Evolutionary conservation across 2,113 vertebrate genomes (phyloP).

Genomic region (Mesocricetus auratus): DNA sequence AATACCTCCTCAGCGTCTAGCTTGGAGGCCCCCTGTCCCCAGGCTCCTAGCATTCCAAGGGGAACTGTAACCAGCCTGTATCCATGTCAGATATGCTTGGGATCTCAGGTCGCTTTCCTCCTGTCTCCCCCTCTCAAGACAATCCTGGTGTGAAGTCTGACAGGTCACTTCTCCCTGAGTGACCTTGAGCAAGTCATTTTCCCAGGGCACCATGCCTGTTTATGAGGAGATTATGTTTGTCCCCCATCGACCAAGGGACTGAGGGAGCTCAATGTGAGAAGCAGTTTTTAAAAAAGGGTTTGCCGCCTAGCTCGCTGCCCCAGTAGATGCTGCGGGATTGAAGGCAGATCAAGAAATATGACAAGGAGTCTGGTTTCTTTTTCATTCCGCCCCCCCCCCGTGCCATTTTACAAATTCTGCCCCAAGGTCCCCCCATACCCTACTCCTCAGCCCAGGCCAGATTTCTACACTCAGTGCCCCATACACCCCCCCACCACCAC

Average conservation of each 20-base stretch:
- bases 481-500: too few relatives aligned
- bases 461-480: not conserved
- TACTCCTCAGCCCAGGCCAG: not conserved
- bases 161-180: not conserved
- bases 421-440: not conserved
- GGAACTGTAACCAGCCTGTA: not conserved
- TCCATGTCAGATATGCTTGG: not conserved
- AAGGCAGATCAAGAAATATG: not conserved
- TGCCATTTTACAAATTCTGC: not conserved
- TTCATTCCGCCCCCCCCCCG: not conserved
- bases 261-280: not conserved
- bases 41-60: not conserved
- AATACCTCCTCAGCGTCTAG: not conserved
- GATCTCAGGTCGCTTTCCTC: not conserved
- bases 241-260: not conserved
- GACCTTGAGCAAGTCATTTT: slow-evolving; percentile 22
- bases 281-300: not conserved
- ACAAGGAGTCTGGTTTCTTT: not conserved
- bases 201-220: not conserved
- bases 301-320: not conserved
- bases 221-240: not conserved
- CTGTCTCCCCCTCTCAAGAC: not conserved
- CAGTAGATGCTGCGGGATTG: not conserved
- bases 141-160: not conserved
- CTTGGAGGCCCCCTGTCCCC: not conserved